Evolutionary conservation across 1,140 invertebrate species (phyloP).

Genomic region (Macrobrachium rosenbergii): DNA sequence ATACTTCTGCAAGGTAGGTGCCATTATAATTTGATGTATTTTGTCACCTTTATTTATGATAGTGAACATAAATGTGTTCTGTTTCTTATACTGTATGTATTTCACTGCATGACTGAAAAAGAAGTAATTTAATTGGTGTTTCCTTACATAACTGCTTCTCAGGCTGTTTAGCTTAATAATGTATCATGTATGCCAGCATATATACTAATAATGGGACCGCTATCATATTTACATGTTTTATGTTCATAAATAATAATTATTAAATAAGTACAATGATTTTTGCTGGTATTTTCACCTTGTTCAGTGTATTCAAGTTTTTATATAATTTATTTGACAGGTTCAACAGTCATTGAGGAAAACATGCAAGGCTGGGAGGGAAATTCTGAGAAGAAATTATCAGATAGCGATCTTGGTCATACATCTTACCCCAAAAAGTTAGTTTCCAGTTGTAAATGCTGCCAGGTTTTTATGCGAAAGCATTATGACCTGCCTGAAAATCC

Average conservation of each 20-base stretch:
- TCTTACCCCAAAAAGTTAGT: constrained; percentile 2
- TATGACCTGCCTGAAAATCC: constrained; percentile 46
- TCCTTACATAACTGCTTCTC: no score
- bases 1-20: no score
- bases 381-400: constrained; percentile 14
- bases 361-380: constrained; percentile 25
- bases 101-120: no score
- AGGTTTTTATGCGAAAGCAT: constrained; percentile 43
- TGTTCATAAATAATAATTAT: background rate
- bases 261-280: background rate
- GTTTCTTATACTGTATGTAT: no score
- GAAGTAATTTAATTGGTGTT: no score
- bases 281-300: background rate
- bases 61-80: no score
- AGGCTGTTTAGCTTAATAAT: no score
- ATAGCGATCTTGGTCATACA: background rate
- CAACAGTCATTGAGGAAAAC: constrained; percentile 18
- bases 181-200: no score
- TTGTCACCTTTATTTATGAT: no score
- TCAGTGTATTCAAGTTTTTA: background rate
- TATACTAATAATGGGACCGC: no score
- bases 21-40: no score
- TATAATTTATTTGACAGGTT: constrained; percentile 6
- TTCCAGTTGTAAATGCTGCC: constrained; percentile 32
- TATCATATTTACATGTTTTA: no score